phyloP scores from a whole-genome alignment of 2,113 vertebrate genomes.

The Nestor notabilis region DNA sequence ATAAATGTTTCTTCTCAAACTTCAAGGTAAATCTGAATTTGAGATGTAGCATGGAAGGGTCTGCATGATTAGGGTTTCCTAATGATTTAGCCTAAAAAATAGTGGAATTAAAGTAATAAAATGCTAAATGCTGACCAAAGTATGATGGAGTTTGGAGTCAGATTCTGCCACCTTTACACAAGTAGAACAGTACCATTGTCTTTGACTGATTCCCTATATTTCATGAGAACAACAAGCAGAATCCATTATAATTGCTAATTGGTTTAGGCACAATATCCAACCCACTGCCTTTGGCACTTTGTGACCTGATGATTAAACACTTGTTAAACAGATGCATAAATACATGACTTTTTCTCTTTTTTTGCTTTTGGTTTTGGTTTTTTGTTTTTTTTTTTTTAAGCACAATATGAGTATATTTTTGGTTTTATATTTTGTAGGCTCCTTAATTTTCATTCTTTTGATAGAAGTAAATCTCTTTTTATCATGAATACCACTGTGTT shows the following conservation, averaged over 20 bases:
- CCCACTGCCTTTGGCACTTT: background rate
- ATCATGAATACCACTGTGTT: background rate
- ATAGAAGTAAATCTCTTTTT: background rate
- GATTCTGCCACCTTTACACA: background rate
- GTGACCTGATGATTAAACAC: background rate
- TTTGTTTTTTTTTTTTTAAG: background rate
- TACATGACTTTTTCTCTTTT: background rate
- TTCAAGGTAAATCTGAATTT: background rate
- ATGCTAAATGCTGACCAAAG: background rate
- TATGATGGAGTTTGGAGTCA: background rate
- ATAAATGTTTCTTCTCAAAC: background rate
- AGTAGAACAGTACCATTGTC: background rate
- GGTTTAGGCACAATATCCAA: background rate
- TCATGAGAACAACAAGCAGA: background rate
- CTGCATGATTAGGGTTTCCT: too few species aligned
- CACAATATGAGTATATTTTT: background rate
- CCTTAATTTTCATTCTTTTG: background rate
- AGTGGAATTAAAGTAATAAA: background rate
- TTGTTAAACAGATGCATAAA: background rate
- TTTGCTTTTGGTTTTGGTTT: background rate
- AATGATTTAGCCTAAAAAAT: background rate
- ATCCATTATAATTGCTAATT: background rate
- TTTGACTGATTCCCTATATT: fast-evolving
- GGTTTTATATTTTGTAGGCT: background rate
- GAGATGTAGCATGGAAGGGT: background rate